A percentile compares a stretch with the other conserved stretches of the same genome.
Evolutionary conservation across 2,113 vertebrate species (phyloP).

Genomic region (Grantiella picta): DNA sequence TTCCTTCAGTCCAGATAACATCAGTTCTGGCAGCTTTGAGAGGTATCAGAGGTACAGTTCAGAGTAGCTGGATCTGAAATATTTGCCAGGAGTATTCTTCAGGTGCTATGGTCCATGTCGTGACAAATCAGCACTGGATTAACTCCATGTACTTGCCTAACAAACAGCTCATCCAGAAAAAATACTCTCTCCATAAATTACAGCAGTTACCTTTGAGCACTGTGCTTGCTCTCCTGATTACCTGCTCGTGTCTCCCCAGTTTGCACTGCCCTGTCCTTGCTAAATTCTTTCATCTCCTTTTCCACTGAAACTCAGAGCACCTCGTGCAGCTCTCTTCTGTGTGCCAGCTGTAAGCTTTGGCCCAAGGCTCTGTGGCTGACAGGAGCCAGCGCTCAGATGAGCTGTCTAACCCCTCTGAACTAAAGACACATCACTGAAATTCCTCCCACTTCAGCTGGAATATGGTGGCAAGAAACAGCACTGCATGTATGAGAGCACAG

Average conservation of each 20-base stretch:
- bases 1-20: background rate
- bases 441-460: background rate
- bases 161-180: background rate
- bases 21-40: background rate
- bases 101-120: background rate
- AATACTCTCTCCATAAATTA: background rate
- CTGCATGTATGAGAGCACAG: background rate
- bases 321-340: background rate
- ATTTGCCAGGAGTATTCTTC: slow-evolving; percentile 22
- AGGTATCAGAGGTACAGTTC: background rate
- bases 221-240: background rate
- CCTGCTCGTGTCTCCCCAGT: background rate
- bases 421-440: background rate
- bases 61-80: background rate
- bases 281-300: background rate
- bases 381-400: background rate
- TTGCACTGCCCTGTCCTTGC: background rate
- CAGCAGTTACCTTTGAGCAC: background rate
- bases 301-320: background rate
- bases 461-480: background rate
- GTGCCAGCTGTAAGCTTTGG: background rate
- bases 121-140: background rate
- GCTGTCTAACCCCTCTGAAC: background rate
- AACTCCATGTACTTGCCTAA: background rate
- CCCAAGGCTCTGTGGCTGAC: background rate